Conservation (phyloP, 1,140 invertebrate species). For the Penaeus vannamei region DNA sequence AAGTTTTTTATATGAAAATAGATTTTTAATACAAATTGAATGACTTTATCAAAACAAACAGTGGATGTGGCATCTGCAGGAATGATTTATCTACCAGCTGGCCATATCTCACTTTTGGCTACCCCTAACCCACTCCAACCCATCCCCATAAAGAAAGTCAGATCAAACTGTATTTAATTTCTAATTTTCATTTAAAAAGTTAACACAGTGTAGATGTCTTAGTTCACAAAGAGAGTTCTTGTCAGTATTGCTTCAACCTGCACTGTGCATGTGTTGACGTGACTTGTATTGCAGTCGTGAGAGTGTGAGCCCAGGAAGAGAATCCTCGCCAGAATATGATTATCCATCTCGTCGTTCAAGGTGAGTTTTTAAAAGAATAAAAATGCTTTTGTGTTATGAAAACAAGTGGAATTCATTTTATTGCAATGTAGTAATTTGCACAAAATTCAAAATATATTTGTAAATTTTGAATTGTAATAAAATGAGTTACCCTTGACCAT, state of each 20-base stretch:
- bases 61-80: too few species aligned
- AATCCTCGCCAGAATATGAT: slow-evolving; percentile 73
- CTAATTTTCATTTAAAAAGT: too few species aligned
- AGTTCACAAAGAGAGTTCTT: slow-evolving; percentile 13
- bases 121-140: too few species aligned
- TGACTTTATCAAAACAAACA: too few species aligned
- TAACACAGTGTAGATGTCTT: too few species aligned
- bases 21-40: slow-evolving; percentile 2
- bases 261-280: slow-evolving; percentile 49
- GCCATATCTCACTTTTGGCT: too few species aligned
- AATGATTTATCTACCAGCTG: too few species aligned
- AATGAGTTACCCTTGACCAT: slow-evolving; percentile 29
- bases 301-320: slow-evolving; percentile 69
- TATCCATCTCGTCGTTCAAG: slow-evolving; percentile 72
- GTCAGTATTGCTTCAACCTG: slow-evolving; percentile 32
- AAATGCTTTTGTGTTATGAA: slow-evolving; percentile 1
- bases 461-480: not conserved
- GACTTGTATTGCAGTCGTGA: slow-evolving; percentile 68
- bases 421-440: not conserved
- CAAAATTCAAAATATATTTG: not conserved
- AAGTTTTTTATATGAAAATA: not conserved
- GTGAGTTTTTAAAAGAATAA: slow-evolving; percentile 67
- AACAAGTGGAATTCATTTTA: too few species aligned
- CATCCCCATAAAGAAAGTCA: too few species aligned
- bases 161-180: too few species aligned